Evolutionary conservation across 2,113 vertebrate genomes (phyloP).

Genomic region (Hyla sarda): DNA sequence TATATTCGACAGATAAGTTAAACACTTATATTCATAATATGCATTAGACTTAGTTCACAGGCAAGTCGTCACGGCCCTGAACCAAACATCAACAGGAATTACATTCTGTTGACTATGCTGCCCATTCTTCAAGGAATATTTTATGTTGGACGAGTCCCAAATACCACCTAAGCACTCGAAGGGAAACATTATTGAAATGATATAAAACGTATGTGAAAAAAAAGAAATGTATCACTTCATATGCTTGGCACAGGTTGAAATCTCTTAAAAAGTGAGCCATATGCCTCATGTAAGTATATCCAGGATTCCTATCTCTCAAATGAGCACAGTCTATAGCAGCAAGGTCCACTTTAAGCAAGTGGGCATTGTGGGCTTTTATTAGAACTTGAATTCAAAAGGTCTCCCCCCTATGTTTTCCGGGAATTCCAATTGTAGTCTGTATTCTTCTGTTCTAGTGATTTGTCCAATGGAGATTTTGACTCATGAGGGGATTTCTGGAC

Average conservation of each 20-base stretch:
- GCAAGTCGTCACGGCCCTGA: conserved; percentile 1
- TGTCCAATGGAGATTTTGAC: conserved; percentile 84
- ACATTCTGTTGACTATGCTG: neutral
- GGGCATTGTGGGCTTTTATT: conserved; percentile 59
- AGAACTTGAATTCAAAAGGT: conserved; percentile 22
- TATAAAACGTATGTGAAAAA: neutral
- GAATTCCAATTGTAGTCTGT: conserved; percentile 90
- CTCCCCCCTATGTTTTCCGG: conserved; percentile 83
- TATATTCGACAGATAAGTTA: neutral
- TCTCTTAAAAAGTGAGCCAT: conserved; percentile 30
- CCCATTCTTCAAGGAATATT: conserved; percentile 18
- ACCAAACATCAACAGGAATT: neutral
- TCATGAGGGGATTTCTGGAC: conserved; percentile 93
- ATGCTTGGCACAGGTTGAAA: conserved; percentile 43
- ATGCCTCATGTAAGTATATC: neutral
- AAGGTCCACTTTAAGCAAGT: conserved; percentile 61
- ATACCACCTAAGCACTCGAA: neutral
- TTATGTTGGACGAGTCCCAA: neutral
- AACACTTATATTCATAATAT: neutral
- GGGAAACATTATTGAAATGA: conserved; percentile 27
- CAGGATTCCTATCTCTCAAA: conserved; percentile 13
- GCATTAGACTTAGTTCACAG: neutral
- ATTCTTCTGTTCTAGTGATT: conserved; percentile 85
- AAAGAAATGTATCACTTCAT: conserved; percentile 12
- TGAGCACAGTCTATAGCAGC: conserved; percentile 48